phyloP scores from a whole-genome alignment of 2,113 vertebrate species.

The Petrocephalus microphthalmus region DNA sequence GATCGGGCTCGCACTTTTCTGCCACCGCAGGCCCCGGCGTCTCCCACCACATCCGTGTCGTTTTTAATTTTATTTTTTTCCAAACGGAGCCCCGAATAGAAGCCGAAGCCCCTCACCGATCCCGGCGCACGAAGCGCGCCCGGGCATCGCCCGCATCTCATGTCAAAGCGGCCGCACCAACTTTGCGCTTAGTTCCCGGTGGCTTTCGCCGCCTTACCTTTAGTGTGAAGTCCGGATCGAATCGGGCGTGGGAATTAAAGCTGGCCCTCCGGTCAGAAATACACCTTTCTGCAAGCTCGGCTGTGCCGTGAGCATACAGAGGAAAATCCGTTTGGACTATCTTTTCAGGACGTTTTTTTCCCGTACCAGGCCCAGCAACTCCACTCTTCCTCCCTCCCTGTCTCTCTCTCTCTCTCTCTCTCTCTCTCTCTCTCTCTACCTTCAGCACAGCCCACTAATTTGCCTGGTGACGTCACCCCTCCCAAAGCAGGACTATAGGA shows the following conservation, averaged over 20 bases:
- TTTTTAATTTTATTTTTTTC: too few relatives aligned
- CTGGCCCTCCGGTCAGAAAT: background rate
- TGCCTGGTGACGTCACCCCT: slow-evolving; percentile 18
- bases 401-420: background rate
- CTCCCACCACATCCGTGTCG: background rate
- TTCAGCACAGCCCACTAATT: slow-evolving; percentile 4
- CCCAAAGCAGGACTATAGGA: slow-evolving; percentile 5
- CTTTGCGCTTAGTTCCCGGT: slow-evolving; percentile 13
- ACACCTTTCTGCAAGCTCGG: background rate
- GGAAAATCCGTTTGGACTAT: slow-evolving; percentile 16
- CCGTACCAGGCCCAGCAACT: slow-evolving; percentile 20
- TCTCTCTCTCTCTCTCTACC: slow-evolving; percentile 5
- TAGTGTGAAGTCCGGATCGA: slow-evolving; percentile 9
- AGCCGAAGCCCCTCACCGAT: background rate
- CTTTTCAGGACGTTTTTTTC: slow-evolving; percentile 2
- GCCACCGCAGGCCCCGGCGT: background rate
- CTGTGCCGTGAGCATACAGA: background rate
- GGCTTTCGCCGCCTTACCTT: slow-evolving; percentile 7
- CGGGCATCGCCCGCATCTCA: slow-evolving; percentile 7
- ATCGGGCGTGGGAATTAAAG: slow-evolving; percentile 1
- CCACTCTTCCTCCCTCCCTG: background rate
- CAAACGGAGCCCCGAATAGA: background rate
- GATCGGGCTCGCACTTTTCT: background rate
- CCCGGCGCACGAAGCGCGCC: background rate
- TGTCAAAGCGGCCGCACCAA: slow-evolving; percentile 13